phyloP scores from a whole-genome alignment of 64 coral and sea anemone genomes.

The Montipora sp. region DNA sequence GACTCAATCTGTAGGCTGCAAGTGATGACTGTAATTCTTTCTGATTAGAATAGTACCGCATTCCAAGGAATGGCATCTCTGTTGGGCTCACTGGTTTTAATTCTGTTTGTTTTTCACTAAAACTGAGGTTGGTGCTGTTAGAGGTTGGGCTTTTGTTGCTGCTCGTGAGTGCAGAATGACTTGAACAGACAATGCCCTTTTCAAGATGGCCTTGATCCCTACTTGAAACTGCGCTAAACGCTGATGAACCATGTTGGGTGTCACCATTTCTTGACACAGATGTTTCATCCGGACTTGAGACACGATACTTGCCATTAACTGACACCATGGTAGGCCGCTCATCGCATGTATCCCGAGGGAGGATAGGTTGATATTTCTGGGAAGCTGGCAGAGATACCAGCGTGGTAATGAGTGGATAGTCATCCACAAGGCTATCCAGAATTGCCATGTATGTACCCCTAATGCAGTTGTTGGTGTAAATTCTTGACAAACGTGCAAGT shows the following conservation, averaged over 20 bases:
- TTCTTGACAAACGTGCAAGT: slow-evolving; percentile 72
- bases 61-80: background rate
- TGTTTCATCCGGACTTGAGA: slow-evolving; percentile 5
- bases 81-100: slow-evolving; percentile 1
- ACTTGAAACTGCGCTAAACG: background rate
- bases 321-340: slow-evolving; percentile 50
- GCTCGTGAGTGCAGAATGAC: background rate
- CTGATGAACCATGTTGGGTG: background rate
- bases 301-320: slow-evolving; percentile 36
- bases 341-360: slow-evolving; percentile 29
- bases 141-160: background rate
- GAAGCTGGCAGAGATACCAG: slow-evolving; percentile 19
- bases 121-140: background rate
- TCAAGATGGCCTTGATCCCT: slow-evolving; percentile 23
- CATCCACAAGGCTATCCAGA: slow-evolving; percentile 40
- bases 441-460: slow-evolving; percentile 57
- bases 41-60: slow-evolving; percentile 23
- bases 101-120: slow-evolving; percentile 19
- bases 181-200: slow-evolving; percentile 5
- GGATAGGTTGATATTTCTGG: slow-evolving; percentile 28
- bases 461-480: slow-evolving; percentile 88
- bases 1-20: slow-evolving; percentile 32
- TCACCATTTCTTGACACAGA: background rate
- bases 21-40: background rate
- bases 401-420: slow-evolving; percentile 36